Conservation (phyloP, 2,113 vertebrate species). For the Brienomyrus brachyistius region DNA sequence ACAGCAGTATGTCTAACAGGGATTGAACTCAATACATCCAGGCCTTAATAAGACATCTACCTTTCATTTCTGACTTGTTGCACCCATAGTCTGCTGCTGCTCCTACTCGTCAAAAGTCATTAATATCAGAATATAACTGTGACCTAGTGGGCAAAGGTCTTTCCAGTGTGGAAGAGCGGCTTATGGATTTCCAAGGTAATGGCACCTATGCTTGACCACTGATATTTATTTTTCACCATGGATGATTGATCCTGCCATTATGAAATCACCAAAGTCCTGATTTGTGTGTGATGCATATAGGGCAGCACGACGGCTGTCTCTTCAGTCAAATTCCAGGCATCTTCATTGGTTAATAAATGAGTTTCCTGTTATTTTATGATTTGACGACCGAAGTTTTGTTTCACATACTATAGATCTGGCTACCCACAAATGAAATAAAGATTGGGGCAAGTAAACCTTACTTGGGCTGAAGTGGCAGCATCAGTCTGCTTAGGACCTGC, state of each 20-base stretch:
- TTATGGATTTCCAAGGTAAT: background rate
- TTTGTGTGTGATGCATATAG: background rate
- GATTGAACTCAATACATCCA: background rate
- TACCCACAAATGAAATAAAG: background rate
- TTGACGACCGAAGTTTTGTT: background rate
- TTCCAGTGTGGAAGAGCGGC: background rate
- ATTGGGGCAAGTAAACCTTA: no score
- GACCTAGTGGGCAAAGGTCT: background rate
- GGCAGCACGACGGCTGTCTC: background rate
- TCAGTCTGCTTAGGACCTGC: background rate
- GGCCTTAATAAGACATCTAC: background rate
- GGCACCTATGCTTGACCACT: background rate
- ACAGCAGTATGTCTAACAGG: background rate
- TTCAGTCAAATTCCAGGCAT: background rate
- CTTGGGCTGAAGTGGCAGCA: background rate
- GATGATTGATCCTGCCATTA: background rate
- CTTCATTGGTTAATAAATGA: background rate
- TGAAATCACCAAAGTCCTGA: background rate
- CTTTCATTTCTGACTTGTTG: background rate
- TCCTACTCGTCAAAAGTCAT: background rate
- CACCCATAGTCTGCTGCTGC: background rate
- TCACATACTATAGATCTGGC: background rate
- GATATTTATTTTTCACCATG: background rate
- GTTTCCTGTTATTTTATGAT: background rate
- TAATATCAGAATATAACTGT: background rate